These are phyloP conservation scores for Leptinotarsa lineolata DNA, from an alignment of 1,140 invertebrate genomes.

Conservation along the genomic window DNA sequence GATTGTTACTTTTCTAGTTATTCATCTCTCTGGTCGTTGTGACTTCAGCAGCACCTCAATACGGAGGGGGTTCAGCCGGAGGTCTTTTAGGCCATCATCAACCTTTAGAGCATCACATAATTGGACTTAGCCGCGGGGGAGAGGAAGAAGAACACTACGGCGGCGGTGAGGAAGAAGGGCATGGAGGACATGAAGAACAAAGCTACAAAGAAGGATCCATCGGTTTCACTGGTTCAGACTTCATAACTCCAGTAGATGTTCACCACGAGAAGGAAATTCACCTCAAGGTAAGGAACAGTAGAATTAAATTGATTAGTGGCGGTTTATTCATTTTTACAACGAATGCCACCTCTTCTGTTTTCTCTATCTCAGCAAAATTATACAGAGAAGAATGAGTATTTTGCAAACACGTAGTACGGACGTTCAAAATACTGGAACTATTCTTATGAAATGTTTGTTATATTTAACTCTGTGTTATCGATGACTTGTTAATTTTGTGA, in stretches of 20 bases:
- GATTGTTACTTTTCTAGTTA: slow-evolving; percentile 14
- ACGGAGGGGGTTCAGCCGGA: slow-evolving; percentile 29
- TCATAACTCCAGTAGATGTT: slow-evolving; percentile 39
- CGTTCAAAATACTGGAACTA: no score
- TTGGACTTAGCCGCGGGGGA: slow-evolving; percentile 37
- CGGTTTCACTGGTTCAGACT: slow-evolving; percentile 39
- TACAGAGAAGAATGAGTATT: no score
- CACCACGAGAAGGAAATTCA: slow-evolving; percentile 43
- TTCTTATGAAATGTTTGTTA: no score
- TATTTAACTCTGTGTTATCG: no score
- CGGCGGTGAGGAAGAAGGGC: slow-evolving; percentile 25
- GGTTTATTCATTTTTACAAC: no score
- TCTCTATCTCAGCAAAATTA: no score
- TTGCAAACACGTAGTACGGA: no score
- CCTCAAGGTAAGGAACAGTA: slow-evolving; percentile 38
- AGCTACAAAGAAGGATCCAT: slow-evolving; percentile 20
- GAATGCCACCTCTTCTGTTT: no score
- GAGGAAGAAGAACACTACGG: slow-evolving; percentile 31
- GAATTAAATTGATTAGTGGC: no score
- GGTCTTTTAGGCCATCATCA: slow-evolving; percentile 28
- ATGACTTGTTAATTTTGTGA: no score
- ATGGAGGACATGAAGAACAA: slow-evolving; percentile 26
- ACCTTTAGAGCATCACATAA: slow-evolving; percentile 28
- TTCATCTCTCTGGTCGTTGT: slow-evolving; percentile 25
- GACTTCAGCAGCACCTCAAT: slow-evolving; percentile 26